phyloP scores from a whole-genome alignment of 2,113 vertebrate species.

The Psittacula cyanocephala region DNA sequence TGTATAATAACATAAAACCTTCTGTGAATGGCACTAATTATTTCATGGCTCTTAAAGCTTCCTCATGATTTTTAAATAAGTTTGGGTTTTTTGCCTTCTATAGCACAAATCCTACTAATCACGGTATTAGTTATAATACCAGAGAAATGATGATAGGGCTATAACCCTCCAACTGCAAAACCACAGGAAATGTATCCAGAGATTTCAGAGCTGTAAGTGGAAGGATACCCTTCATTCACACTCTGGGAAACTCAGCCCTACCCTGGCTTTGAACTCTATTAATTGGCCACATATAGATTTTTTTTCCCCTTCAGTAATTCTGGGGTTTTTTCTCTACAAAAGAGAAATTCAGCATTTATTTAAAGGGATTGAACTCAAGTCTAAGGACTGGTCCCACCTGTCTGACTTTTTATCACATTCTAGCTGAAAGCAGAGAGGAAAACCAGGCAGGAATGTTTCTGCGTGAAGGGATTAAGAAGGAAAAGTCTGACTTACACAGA shows the following conservation, averaged over 20 bases:
- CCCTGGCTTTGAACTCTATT: constrained; percentile 17
- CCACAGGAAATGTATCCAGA: constrained; percentile 20
- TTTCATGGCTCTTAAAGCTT: constrained; percentile 53
- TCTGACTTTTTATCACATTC: background rate
- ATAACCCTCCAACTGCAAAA: constrained; percentile 27
- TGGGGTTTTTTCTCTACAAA: background rate
- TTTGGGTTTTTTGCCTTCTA: background rate
- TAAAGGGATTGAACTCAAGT: background rate
- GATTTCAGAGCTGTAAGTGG: background rate
- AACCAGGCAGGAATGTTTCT: background rate
- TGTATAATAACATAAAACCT: constrained; percentile 50
- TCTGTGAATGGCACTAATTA: constrained; percentile 58
- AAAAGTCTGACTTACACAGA: background rate
- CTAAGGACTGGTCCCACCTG: background rate
- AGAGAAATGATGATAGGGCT: background rate
- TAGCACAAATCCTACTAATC: constrained; percentile 57
- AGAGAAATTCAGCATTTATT: constrained; percentile 8
- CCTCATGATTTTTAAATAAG: constrained; percentile 64
- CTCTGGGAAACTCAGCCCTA: background rate
- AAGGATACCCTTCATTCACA: constrained; percentile 24
- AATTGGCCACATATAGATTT: background rate
- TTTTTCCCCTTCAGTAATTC: background rate
- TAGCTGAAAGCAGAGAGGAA: background rate
- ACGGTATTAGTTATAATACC: constrained; percentile 36
- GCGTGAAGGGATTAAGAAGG: background rate